Base-by-base conservation (phyloP, 1,140 invertebrate genomes). In the Gyrodactylus salaris region DNA sequence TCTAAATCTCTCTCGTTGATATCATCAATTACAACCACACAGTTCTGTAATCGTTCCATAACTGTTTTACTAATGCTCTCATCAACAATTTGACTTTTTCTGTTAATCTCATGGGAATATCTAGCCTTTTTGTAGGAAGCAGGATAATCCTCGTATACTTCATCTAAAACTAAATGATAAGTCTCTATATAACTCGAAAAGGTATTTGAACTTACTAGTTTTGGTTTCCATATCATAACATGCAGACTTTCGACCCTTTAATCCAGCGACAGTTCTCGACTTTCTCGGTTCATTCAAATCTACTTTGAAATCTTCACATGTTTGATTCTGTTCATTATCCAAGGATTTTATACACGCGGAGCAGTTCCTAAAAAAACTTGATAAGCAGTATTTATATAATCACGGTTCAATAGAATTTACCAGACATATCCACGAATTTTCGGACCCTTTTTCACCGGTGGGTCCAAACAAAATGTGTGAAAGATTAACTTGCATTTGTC, bases 381-480 rank as follows among this genome's bases (percentile, higher is more conserved):
- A n/a, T n/a, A n/a, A n/a, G n/a, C n/a, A n/a, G n/a, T n/a, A n/a
- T n/a, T n/a, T n/a, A n/a, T n/a, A n/a, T n/a, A n/a, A n/a, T n/a
- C n/a, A n/a, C n/a, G n/a, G n/a, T n/a, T n/a, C n/a, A n/a, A n/a
- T n/a, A n/a, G n/a, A n/a, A n/a, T n/a, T n/a, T 90, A 88, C 91
- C 91, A 94, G 1, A 88, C 89, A 80, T 92, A 93, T 54, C 90
- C 89, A 74, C 89, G 84, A 75, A 87, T 86, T 82, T 93, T 93
- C 0, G 90, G 91, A 69, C 88, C 88, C 79, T 92, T 92, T 80
- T 89, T 91, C 0, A 90, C 83, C 0, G 90, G 90, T 54, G 91
- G 91, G 80, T 91, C 87, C 74, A 93, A 82, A 80, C 91, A 94
- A 26, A 84, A 85, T 79, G 92, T 92, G 81, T 94, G 90, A 81